Evolutionary conservation across 2,797 vertebrate species (phyloP).

Genomic region (Urophycis tenuis): DNA sequence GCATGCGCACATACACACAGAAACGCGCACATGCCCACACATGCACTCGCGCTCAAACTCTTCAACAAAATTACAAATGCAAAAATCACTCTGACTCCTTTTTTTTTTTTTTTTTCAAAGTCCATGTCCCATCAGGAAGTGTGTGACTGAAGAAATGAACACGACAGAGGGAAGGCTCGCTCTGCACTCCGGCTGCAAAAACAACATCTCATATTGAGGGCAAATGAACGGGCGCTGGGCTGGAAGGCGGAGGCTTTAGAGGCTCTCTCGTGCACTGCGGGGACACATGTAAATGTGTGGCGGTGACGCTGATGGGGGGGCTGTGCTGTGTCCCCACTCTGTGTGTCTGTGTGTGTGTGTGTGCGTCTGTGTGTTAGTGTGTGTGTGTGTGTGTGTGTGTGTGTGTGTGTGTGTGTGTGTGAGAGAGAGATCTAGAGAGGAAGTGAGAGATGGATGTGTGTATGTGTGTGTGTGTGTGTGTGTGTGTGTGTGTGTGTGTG

Average conservation of each 20-base stretch:
- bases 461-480: background rate
- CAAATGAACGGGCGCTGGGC: background rate
- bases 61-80: background rate
- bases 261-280: background rate
- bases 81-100: background rate
- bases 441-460: background rate
- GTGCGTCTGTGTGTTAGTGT: background rate
- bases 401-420: too few relatives aligned
- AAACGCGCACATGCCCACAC: too few relatives aligned
- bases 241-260: background rate
- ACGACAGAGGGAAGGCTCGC: background rate
- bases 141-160: background rate
- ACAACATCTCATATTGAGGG: conserved; percentile 1
- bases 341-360: background rate
- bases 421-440: too few relatives aligned
- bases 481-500: background rate
- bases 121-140: background rate
- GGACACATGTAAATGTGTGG: background rate
- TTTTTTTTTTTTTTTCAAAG: background rate
- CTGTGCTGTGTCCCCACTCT: background rate
- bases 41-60: background rate
- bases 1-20: too few relatives aligned
- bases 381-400: background rate
- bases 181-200: background rate
- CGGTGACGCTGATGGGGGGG: background rate